phyloP scores from a whole-genome alignment of 2,888 invertebrate genomes.

The Erebia aethiops region DNA sequence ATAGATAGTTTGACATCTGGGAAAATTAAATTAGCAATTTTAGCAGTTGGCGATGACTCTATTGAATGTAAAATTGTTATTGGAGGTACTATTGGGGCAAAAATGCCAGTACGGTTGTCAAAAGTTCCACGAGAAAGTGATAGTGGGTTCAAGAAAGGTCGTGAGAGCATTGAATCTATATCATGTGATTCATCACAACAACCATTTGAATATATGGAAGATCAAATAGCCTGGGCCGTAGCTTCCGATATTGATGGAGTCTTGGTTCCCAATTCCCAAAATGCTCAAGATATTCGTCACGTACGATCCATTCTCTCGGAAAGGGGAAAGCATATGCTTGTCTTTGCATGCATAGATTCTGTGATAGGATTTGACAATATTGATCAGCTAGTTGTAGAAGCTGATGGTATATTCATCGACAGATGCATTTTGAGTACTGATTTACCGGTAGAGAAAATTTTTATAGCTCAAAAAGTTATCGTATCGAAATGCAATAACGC shows the following conservation, averaged over 20 bases:
- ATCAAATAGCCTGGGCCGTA: conserved; percentile 74
- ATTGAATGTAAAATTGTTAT: conserved; percentile 77
- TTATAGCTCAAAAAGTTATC: conserved; percentile 93
- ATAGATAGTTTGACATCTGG: conserved; percentile 71
- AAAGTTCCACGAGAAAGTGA: conserved; percentile 75
- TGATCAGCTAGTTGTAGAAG: conserved; percentile 88
- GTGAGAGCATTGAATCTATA: conserved; percentile 72
- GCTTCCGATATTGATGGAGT: conserved; percentile 72
- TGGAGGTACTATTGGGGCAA: conserved; percentile 79
- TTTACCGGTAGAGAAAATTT: conserved; percentile 93
- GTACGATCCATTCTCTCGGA: conserved; percentile 61
- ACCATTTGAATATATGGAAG: conserved; percentile 86
- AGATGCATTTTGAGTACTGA: conserved; percentile 93
- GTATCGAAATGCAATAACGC: conserved; percentile 91
- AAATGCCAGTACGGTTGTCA: conserved; percentile 79
- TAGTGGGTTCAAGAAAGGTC: conserved; percentile 57
- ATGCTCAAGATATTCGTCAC: conserved; percentile 56
- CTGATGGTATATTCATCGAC: conserved; percentile 95
- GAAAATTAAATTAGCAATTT: conserved; percentile 64
- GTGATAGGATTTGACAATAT: conserved; percentile 73
- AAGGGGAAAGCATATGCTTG: conserved; percentile 71
- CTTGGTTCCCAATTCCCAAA: conserved; percentile 64
- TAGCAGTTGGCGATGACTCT: conserved; percentile 70
- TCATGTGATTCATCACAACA: conserved; percentile 86
- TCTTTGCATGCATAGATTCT: conserved; percentile 70